A percentile compares a stretch with the other conserved stretches of the same genome.
These are phyloP conservation scores for Agrotis exclamationis DNA, from an alignment of 2,888 invertebrate species.

Conservation along the genomic window DNA sequence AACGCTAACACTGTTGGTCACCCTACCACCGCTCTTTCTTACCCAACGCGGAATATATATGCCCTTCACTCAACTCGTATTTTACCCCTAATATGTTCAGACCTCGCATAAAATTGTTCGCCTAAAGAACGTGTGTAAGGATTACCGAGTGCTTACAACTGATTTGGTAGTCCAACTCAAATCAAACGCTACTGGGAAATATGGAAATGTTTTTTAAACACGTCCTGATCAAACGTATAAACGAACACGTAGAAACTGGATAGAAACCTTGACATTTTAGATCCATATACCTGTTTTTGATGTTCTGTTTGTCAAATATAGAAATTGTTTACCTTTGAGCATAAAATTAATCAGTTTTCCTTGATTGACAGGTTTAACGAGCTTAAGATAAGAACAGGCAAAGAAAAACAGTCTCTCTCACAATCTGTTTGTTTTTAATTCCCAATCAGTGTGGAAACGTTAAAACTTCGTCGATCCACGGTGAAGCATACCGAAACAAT, in stretches of 20 bases:
- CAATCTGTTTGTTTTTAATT: slow-evolving; percentile 51
- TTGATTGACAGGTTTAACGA: slow-evolving; percentile 29
- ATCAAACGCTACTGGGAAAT: background rate
- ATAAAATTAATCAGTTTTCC: slow-evolving; percentile 25
- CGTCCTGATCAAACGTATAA: no score
- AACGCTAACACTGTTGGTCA: background rate
- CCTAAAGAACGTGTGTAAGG: slow-evolving; percentile 23
- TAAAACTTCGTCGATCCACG: slow-evolving; percentile 35
- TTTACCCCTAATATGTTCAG: slow-evolving; percentile 46
- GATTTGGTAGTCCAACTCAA: slow-evolving; percentile 15
- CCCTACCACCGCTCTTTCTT: slow-evolving; percentile 44
- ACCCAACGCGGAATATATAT: slow-evolving; percentile 38
- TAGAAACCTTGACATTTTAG: background rate
- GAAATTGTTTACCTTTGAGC: slow-evolving; percentile 12
- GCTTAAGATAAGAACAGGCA: slow-evolving; percentile 20
- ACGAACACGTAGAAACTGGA: no score
- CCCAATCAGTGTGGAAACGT: slow-evolving; percentile 45
- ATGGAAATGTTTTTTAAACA: background rate
- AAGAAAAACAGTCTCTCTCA: slow-evolving; percentile 24
- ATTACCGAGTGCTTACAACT: slow-evolving; percentile 8
- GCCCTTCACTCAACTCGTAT: slow-evolving; percentile 57
- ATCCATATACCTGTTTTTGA: background rate
- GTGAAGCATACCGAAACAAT: slow-evolving; percentile 36
- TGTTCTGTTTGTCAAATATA: background rate
- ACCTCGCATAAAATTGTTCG: slow-evolving; percentile 26